Base-by-base conservation (phyloP, 2,888 invertebrate species). In the Cylindroiulus punctatus region DNA sequence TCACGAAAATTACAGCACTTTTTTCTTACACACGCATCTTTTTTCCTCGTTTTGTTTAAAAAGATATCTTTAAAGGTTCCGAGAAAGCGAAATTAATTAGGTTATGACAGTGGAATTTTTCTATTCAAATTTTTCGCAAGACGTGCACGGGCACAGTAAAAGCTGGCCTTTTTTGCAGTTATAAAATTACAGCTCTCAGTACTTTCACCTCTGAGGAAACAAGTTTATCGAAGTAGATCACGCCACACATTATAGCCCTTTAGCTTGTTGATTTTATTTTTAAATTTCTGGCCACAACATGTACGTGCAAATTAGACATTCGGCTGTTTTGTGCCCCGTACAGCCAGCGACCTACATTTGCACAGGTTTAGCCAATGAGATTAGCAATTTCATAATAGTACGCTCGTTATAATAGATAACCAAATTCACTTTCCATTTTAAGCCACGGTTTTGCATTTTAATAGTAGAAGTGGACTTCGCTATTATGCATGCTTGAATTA, bases 61-160 rank as follows among this genome's bases (percentile, higher is more conserved):
- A 36, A 81, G 17, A 81, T 32, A 32, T 82, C 42, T 40, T 82
- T 82, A 32, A n/a, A 82, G 42, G 42, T 82, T 82, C 42, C 8
- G 22, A 82, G 82, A 82, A 82, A 82, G 82, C 42, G 82, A 82
- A 82, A 82, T 82, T 82, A 82, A 82, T 82, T 82, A 82, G 82
- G 82, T 82, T 82, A 82, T 82, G 82, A 22, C 36, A 42, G 82
- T 82, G 42, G 40, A 82, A 36, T 36, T 82, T 82, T 8, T 82
- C 19, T 82, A 36, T 82, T 82, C 40, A 65, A 65, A 65, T 65
- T 65, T 65, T 65, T 22, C 7, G 65, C 26, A 65, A 65, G 65
- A 65, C 65, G 65, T 65, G 65, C 65, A 65, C 19, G 57, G 22
- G 3, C 12, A 65, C 7, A 8, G 65, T 26, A 65, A 65, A 65